Evolutionary conservation across 2,113 vertebrate genomes (phyloP).

Genomic region (Myotis yumanensis): DNA sequence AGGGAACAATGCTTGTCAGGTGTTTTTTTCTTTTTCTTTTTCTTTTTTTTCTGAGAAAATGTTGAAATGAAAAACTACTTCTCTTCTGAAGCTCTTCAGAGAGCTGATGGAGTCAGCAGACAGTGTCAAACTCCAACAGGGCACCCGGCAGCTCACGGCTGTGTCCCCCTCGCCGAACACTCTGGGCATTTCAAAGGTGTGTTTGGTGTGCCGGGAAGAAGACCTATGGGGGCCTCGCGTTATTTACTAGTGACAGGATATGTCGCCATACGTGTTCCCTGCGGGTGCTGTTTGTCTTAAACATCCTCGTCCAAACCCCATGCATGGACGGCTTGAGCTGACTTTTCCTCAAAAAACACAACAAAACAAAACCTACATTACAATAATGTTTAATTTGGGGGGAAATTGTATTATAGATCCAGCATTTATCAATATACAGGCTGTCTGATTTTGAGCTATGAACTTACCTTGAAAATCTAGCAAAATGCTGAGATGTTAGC

Average conservation of each 20-base stretch:
- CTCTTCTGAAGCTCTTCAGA: neutral
- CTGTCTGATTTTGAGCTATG: neutral
- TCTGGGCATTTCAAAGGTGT: neutral
- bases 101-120: neutral
- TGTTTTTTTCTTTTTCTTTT: too few species aligned
- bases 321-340: neutral
- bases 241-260: neutral
- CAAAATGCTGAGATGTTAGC: neutral
- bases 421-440: neutral
- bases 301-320: slow-evolving; percentile 6
- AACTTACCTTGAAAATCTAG: neutral
- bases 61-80: neutral
- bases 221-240: neutral
- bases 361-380: neutral
- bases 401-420: neutral
- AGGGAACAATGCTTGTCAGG: neutral
- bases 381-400: slow-evolving; percentile 11
- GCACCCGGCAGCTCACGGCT: rapidly evolving
- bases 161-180: rapidly evolving
- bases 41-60: neutral
- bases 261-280: neutral
- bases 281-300: neutral
- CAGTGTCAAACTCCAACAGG: neutral
- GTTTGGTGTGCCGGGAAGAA: neutral
- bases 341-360: neutral